These are phyloP conservation scores for Podotricha telesiphe DNA, from an alignment of 2,888 invertebrate genomes.

Conservation along the genomic window DNA sequence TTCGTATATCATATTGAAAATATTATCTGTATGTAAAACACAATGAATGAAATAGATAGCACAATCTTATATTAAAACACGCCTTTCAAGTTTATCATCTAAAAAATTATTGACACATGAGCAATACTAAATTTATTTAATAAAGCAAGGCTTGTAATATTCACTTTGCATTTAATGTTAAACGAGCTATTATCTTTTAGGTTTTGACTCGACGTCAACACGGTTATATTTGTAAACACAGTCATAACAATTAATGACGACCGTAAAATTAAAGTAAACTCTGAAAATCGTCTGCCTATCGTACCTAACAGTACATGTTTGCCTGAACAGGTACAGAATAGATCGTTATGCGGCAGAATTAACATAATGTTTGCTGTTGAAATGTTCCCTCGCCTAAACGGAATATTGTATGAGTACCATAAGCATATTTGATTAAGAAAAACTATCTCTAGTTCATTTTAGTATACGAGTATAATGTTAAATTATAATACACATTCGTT, in stretches of 20 bases:
- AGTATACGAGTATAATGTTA: too few relatives aligned
- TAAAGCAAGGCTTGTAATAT: background rate
- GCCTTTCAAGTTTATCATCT: background rate
- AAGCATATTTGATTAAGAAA: conserved; percentile 12
- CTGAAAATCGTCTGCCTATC: conserved; percentile 64
- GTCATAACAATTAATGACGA: conserved; percentile 33
- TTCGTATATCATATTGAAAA: too few relatives aligned
- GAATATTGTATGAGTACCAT: conserved; percentile 17
- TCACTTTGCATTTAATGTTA: background rate
- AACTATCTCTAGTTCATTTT: background rate
- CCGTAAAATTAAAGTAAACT: conserved; percentile 41
- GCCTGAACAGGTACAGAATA: conserved; percentile 78
- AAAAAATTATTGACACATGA: background rate
- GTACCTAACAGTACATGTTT: conserved; percentile 65
- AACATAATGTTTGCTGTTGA: conserved; percentile 67
- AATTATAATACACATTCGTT: background rate
- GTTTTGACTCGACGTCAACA: conserved; percentile 15
- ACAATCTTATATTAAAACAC: background rate
- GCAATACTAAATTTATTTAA: background rate
- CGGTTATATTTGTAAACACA: conserved; percentile 9
- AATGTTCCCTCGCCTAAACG: conserved; percentile 32
- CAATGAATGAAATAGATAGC: too few relatives aligned
- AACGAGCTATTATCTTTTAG: background rate
- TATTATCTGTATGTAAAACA: too few relatives aligned
- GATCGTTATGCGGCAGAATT: conserved; percentile 70